Evolutionary conservation across 2,113 vertebrate genomes (phyloP).

Genomic region (Microtus montanus): DNA sequence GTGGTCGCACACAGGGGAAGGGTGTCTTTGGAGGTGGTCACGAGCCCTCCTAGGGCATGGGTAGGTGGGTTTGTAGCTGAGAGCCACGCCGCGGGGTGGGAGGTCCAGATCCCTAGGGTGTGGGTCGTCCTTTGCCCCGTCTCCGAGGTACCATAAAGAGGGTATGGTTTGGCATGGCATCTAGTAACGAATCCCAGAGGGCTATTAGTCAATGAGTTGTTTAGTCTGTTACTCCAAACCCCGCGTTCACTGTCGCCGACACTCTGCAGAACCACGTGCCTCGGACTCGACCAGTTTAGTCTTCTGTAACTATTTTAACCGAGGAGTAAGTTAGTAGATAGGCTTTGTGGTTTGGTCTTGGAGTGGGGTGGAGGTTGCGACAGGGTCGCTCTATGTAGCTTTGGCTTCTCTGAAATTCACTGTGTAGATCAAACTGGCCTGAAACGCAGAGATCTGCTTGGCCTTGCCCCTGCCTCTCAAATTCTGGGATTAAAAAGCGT

Average conservation of each 20-base stretch:
- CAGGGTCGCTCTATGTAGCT: not conserved
- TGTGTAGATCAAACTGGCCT: not conserved
- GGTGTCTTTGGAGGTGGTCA: not conserved
- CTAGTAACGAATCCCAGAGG: not conserved
- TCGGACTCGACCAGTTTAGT: not conserved
- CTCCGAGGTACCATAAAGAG: not conserved
- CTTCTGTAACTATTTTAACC: not conserved
- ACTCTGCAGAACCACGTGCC: conserved; percentile 65
- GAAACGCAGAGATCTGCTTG: not conserved
- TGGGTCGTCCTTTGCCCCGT: not conserved
- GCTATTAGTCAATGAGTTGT: not conserved
- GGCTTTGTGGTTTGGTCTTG: not conserved
- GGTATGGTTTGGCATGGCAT: not conserved
- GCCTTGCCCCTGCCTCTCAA: not conserved
- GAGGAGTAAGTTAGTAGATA: not conserved
- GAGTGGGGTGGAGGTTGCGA: not conserved
- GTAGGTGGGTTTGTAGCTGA: not conserved
- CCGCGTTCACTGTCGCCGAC: not conserved
- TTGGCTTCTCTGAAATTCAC: not conserved
- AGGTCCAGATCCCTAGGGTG: not conserved
- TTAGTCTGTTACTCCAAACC: conserved; percentile 33
- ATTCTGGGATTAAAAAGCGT: not conserved
- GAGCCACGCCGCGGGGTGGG: not conserved
- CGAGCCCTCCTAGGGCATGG: not conserved
- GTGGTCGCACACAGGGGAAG: not conserved